These are phyloP conservation scores for Sebastes trivittatus DNA, from an alignment of 2,797 vertebrate species.

Conservation along the genomic window DNA sequence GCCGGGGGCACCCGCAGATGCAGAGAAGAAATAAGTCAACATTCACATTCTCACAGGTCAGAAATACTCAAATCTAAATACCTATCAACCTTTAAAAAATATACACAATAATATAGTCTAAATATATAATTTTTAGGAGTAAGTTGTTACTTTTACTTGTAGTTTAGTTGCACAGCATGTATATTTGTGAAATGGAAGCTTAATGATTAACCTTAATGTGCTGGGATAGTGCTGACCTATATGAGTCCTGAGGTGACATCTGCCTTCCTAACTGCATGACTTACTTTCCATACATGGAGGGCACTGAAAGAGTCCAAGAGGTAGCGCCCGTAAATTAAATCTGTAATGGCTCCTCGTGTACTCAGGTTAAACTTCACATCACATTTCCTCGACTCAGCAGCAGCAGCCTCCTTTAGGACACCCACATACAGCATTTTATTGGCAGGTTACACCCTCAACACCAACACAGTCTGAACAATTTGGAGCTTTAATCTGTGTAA, in stretches of 20 bases:
- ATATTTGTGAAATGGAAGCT: background rate
- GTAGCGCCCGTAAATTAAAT: constrained; percentile 78
- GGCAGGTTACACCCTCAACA: background rate
- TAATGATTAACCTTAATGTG: constrained; percentile 5
- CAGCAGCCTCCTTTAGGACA: constrained; percentile 13
- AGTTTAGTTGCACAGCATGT: background rate
- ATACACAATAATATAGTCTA: background rate
- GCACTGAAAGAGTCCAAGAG: constrained; percentile 74
- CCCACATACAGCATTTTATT: constrained; percentile 36
- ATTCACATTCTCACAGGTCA: constrained; percentile 70
- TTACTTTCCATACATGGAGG: constrained; percentile 78
- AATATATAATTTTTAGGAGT: background rate
- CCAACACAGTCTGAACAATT: background rate
- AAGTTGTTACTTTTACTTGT: background rate
- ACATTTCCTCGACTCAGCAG: constrained; percentile 80
- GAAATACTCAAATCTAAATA: constrained; percentile 3
- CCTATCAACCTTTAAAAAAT: background rate
- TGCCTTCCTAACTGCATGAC: constrained; percentile 25
- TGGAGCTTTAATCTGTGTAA: background rate
- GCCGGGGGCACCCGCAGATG: constrained; percentile 48
- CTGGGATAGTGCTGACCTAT: constrained; percentile 44
- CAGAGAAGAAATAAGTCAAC: constrained; percentile 77
- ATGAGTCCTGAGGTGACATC: constrained; percentile 61
- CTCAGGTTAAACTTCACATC: constrained; percentile 64
- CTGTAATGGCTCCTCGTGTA: constrained; percentile 43